These are phyloP conservation scores for Drosophila lini DNA, from an alignment of 1,140 invertebrate genomes.

Conservation along the genomic window DNA sequence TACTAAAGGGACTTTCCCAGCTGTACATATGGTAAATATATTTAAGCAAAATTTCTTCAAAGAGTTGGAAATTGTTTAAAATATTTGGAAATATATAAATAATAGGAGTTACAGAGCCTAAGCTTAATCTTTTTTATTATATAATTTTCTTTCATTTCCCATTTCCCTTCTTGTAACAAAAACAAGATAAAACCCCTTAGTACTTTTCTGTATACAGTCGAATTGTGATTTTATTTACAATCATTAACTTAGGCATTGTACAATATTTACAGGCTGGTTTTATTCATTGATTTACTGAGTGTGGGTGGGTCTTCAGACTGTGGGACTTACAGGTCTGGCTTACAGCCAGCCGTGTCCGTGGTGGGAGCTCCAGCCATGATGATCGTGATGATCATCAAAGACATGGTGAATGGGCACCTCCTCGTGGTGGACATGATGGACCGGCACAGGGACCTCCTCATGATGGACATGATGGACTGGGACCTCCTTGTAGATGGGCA, in stretches of 20 bases:
- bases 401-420: conserved; percentile 70
- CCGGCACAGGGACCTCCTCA: conserved; percentile 71
- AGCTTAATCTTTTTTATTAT: too few species aligned
- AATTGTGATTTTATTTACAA: conserved; percentile 73
- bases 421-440: conserved; percentile 76
- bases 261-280: conserved; percentile 69
- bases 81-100: background rate
- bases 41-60: background rate
- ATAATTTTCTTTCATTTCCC: too few species aligned
- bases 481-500: conserved; percentile 74
- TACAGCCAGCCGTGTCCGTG: conserved; percentile 73
- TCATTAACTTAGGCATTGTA: conserved; percentile 61
- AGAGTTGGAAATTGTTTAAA: background rate
- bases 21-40: background rate
- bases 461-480: conserved; percentile 75
- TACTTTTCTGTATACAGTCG: conserved; percentile 28
- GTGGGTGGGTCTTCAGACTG: conserved; percentile 10
- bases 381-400: conserved; percentile 68
- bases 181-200: background rate
- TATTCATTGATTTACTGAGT: conserved; percentile 7
- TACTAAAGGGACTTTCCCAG: background rate
- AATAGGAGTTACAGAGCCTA: background rate
- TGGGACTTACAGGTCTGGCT: conserved; percentile 10
- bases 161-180: background rate
- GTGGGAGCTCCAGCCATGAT: conserved; percentile 68